phyloP scores from a whole-genome alignment of 1,140 invertebrate genomes.

The Calephelis virginiensis region DNA sequence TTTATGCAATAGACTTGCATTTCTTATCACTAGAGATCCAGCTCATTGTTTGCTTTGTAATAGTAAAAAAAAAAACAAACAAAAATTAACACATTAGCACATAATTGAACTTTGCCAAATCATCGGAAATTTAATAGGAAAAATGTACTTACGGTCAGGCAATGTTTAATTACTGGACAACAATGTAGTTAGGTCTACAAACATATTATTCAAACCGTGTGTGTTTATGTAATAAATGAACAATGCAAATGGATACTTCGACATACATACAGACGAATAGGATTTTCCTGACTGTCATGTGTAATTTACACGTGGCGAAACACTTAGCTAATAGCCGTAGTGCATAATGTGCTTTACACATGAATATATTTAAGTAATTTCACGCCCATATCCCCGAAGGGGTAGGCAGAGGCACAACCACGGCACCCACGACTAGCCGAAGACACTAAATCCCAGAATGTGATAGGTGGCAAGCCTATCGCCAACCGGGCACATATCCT shows the following conservation, averaged over 20 bases:
- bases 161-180: slow-evolving; percentile 4
- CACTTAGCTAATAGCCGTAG: slow-evolving; percentile 1
- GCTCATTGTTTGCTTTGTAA: no score
- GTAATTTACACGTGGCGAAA: slow-evolving; percentile 16
- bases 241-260: slow-evolving; percentile 14
- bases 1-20: no score
- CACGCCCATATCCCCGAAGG: no score
- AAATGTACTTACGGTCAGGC: slow-evolving; percentile 4
- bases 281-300: slow-evolving; percentile 5
- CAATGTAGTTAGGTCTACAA: slow-evolving; percentile 4
- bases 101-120: background rate
- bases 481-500: no score
- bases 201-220: slow-evolving; percentile 13
- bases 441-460: no score
- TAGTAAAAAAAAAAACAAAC: no score
- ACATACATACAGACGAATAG: slow-evolving; percentile 17
- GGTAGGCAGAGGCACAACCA: no score
- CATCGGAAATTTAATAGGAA: slow-evolving; percentile 11
- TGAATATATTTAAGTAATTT: background rate
- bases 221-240: slow-evolving; percentile 14
- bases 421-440: no score
- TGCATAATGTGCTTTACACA: background rate
- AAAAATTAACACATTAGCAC: no score
- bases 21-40: no score
- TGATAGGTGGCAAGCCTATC: no score